Percentiles rank a stretch among this genome's conserved stretches.
phyloP scores from a whole-genome alignment of 2,113 vertebrate genomes.

The Hirundichthys speculiger region DNA sequence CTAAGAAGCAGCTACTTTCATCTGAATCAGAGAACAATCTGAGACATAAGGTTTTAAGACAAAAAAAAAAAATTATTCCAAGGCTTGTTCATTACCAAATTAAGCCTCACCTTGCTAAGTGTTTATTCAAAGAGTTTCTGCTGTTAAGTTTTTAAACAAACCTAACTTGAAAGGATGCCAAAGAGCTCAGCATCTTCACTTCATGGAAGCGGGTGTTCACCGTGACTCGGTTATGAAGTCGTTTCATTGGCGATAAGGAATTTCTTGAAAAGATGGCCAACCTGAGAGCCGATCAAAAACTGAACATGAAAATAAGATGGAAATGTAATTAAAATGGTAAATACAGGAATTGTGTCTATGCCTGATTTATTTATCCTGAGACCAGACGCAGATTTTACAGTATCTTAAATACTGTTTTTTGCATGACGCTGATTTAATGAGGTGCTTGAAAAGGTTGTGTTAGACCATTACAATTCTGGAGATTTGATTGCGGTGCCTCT shows the following conservation, averaged over 20 bases:
- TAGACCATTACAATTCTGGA: too few species aligned
- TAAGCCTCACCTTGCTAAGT: background rate
- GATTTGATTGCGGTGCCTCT: too few species aligned
- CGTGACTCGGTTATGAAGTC: slow-evolving; percentile 41
- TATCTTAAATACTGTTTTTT: too few species aligned
- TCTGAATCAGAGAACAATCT: too few species aligned
- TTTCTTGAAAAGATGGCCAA: slow-evolving; percentile 21
- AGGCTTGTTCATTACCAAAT: too few species aligned
- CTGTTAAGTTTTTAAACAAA: slow-evolving; percentile 13
- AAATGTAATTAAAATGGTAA: background rate
- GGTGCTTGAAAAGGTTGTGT: too few species aligned
- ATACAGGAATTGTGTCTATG: background rate
- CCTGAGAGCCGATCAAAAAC: background rate
- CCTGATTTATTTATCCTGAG: background rate
- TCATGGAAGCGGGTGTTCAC: slow-evolving; percentile 8
- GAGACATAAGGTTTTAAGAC: too few species aligned
- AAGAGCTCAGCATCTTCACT: background rate
- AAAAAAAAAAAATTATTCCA: too few species aligned
- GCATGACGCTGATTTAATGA: too few species aligned
- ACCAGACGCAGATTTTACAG: too few species aligned
- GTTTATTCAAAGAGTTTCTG: slow-evolving; percentile 2
- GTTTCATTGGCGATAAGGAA: slow-evolving; percentile 21
- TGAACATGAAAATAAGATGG: slow-evolving; percentile 19
- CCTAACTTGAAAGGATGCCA: slow-evolving; percentile 9
- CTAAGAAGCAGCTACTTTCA: too few species aligned